Evolutionary conservation across 92 coral and sea anemone species (phyloP).

Genomic region (Chrysogorgia sp.): DNA sequence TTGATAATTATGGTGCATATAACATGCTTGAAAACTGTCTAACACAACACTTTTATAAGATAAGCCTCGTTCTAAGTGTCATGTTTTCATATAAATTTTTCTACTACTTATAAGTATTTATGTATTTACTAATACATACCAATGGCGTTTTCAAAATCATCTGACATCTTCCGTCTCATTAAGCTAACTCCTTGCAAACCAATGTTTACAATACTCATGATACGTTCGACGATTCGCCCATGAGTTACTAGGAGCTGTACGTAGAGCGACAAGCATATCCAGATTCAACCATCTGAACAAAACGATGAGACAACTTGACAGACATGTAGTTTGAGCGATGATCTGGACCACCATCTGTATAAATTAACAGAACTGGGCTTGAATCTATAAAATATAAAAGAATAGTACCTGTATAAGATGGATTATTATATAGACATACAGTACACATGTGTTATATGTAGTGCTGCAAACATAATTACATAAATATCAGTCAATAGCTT

Average conservation of each 20-base stretch:
- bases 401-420: no score
- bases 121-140: neutral
- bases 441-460: no score
- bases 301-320: conserved; percentile 9
- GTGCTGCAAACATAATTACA: no score
- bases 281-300: conserved; percentile 5
- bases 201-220: conserved; percentile 10
- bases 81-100: no score
- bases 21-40: no score
- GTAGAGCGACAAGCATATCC: conserved; percentile 1
- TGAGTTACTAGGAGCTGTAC: conserved; percentile 26
- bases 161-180: neutral
- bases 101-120: no score
- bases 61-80: no score
- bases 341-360: conserved; percentile 10
- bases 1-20: no score
- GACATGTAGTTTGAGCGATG: conserved; percentile 23
- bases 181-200: conserved; percentile 28
- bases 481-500: no score
- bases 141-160: conserved; percentile 24
- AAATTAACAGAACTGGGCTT: conserved; percentile 2
- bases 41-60: no score
- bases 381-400: neutral
- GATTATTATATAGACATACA: no score
- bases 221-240: conserved; percentile 17